Evolutionary conservation across 1,140 invertebrate genomes (phyloP), one percentile per base, ranked within the genome.

Genomic region (Scaptomyza hsui): DNA sequence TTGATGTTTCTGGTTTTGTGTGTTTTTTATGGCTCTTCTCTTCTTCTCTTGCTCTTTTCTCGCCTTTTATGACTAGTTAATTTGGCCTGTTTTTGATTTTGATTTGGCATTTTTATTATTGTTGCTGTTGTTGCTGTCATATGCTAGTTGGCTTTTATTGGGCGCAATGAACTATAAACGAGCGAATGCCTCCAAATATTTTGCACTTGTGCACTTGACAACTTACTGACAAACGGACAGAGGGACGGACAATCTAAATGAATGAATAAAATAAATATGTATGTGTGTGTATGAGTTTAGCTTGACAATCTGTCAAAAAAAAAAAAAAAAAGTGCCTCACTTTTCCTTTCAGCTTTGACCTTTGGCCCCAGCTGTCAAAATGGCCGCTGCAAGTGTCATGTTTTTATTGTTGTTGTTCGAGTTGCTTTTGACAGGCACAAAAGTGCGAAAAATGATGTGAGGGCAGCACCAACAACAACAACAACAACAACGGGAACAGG

Each of bases 101-200:
- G 74, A 72, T 88, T 64, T 75, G 75, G 73, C 72, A 55, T 77
- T 85, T 85, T 5, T 79, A 78, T 68, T 68, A 72, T 61, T 72
- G 37, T 24, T 47, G 62, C 72, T 63, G 76, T 57, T 72, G 37
- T 21, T 49, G 61, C 49, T 75, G 60, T 65, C 44, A 61, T 45
- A 0, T 64, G 65, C 49, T 55, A 29, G 55, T 59, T 68, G 56
- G 57, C 45, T 42, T 63, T 72, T 78, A 60, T 75, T 71, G 51
- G 44, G 69, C 71, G 62, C 79, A 85, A 85, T 83, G 80, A 83
- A 86, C 81, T 72, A 88, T 88, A 88, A 86, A 81, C 81, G 75
- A 70, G 32, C 45, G 67, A 78, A 78, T 75, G 82, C 79, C 77
- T 72, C 70, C 44, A 44, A 75, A 45, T 44, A 29, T 29, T 29